These are phyloP conservation scores for Drosophila percnosoma DNA, from an alignment of 2,888 invertebrate genomes.

Conservation along the genomic window DNA sequence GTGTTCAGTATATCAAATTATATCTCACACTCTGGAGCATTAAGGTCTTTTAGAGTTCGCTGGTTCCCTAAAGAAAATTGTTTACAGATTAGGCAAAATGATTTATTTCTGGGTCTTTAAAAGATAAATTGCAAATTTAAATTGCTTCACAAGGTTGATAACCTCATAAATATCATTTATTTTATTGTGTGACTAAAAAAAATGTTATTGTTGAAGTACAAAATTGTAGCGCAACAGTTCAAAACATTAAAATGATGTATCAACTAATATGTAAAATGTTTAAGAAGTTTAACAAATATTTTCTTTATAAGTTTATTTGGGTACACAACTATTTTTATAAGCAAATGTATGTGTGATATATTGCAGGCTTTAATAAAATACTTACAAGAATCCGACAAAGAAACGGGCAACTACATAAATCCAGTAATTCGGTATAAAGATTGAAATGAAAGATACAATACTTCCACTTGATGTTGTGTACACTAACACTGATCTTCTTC, in stretches of 20 bases:
- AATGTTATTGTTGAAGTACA: neutral
- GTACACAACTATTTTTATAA: neutral
- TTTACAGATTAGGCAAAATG: too few relatives aligned
- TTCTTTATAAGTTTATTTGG: neutral
- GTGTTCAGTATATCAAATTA: too few relatives aligned
- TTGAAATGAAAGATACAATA: constrained; percentile 85
- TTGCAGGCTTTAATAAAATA: constrained; percentile 63
- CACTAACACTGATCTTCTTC: constrained; percentile 85
- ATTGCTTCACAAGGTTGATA: too few relatives aligned
- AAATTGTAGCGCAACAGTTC: neutral
- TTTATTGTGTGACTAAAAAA: neutral
- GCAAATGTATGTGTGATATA: neutral
- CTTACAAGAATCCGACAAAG: constrained; percentile 86
- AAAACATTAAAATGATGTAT: neutral
- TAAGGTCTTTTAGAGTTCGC: too few relatives aligned
- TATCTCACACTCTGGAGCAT: too few relatives aligned
- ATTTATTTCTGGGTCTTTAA: too few relatives aligned
- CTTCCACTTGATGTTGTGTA: constrained; percentile 85
- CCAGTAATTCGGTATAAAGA: constrained; percentile 86
- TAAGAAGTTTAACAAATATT: neutral
- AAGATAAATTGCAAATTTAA: too few relatives aligned
- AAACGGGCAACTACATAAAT: constrained; percentile 86
- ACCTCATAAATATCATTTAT: neutral
- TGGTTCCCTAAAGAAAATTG: too few relatives aligned
- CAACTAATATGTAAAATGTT: neutral